Conservation (phyloP, 2,888 invertebrate species). For the Sesamia inferens region DNA sequence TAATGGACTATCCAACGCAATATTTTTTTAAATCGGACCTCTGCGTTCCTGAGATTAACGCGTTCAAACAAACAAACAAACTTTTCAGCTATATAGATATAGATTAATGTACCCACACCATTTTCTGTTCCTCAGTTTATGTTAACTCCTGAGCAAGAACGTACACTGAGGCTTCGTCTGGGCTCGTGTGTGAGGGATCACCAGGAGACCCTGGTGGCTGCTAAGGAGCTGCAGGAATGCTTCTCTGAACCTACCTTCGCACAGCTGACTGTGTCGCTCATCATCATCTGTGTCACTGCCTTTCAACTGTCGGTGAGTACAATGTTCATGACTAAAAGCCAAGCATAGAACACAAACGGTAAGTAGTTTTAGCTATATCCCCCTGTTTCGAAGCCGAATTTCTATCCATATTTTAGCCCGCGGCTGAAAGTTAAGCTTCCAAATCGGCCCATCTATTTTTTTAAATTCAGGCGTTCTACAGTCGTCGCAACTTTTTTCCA, state of each 20-base stretch:
- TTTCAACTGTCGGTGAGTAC: constrained; percentile 86
- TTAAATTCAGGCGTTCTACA: background rate
- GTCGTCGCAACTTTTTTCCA: too few species aligned
- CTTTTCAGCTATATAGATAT: too few species aligned
- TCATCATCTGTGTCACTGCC: constrained; percentile 89
- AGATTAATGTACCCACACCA: background rate
- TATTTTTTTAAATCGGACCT: too few species aligned
- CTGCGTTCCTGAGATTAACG: too few species aligned
- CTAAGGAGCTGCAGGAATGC: constrained; percentile 77
- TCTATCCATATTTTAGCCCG: too few species aligned
- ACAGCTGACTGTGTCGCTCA: constrained; percentile 87
- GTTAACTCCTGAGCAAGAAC: constrained; percentile 71
- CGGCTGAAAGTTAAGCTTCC: background rate
- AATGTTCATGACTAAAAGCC: background rate
- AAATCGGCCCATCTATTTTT: background rate
- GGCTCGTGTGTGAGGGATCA: constrained; percentile 75
- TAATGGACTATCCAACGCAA: too few species aligned
- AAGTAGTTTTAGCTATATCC: background rate
- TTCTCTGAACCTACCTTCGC: constrained; percentile 85
- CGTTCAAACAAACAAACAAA: too few species aligned
- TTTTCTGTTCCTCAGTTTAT: constrained; percentile 54
- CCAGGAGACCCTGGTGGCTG: constrained; percentile 75
- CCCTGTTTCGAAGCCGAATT: background rate
- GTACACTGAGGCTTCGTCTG: constrained; percentile 67
- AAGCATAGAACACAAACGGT: background rate